Evolutionary conservation across 1,140 invertebrate species (phyloP), one percentile per base, ranked within the genome.

Genomic region (Pectinophora gossypiella): DNA sequence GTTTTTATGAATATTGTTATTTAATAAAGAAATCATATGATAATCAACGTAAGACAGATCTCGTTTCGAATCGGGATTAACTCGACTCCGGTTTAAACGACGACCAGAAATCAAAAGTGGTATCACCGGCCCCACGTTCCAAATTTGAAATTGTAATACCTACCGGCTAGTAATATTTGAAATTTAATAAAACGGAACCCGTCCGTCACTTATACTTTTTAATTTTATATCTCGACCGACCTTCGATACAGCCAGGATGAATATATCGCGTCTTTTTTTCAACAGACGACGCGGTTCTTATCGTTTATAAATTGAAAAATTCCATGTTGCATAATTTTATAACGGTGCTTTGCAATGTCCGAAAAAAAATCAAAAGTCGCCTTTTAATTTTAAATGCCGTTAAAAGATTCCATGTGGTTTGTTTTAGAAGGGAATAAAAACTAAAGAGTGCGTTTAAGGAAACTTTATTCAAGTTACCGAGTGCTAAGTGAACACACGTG

Each of bases 81-180:
- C 27, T 32, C n/a, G 27, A n/a, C 9, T 32, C 27, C 27, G 6
- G 27, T 32, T 32, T 38, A 42, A 40, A 16, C n/a, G n/a, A n/a
- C 36, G 13, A 15, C 5, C 19, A 18, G 48, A 56, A 56, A 56
- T 56, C 54, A 56, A 56, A 50, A 56, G 54, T 56, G 47, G 54
- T 36, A 38, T n/a, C 54, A 50, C 47, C 36, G 32, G 21, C 38
- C 47, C 47, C 64, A 61, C 61, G 59, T 58, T 59, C 59, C 57
- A 64, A 75, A 86, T 86, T 83, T 86, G 65, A 83, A 86, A 86
- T 86, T 81, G 68, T 84, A 86, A 86, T 85, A 68, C 45, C 56
- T 19, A 20, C 43, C 23, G 49, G 58, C 68, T 69, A 64, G 74
- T 76, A 76, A 82, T 86, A 86, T 86, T 82, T 84, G 78, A 86